Evolutionary conservation across 2,797 vertebrate genomes (phyloP).

Genomic region (Propithecus perrieri): DNA sequence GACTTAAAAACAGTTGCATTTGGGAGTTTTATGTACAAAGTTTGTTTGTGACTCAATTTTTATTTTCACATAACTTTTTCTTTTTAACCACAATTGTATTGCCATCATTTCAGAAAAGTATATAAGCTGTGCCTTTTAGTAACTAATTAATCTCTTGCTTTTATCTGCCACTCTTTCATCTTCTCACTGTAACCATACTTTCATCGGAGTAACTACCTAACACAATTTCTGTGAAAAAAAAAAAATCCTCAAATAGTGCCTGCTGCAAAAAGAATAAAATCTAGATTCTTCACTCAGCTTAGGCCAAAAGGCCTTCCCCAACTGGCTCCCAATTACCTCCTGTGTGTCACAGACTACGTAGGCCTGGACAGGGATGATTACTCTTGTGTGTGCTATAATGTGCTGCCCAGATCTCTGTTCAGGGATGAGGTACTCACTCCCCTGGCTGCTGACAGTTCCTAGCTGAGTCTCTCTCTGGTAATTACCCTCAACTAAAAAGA

Average conservation of each 20-base stretch:
- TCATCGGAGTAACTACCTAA: neutral
- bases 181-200: neutral
- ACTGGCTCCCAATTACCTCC: neutral
- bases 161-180: neutral
- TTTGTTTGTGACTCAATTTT: constrained; percentile 53
- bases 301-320: neutral
- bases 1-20: constrained; percentile 66
- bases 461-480: neutral
- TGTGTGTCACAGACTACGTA: neutral
- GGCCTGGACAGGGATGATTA: neutral
- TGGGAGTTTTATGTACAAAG: constrained; percentile 40
- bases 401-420: neutral
- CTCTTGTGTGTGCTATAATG: neutral
- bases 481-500: neutral
- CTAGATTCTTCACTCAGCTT: neutral
- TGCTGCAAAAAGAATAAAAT: neutral
- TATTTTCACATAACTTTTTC: constrained; percentile 42
- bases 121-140: constrained; percentile 12
- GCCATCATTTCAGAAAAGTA: constrained; percentile 20
- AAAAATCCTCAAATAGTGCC: neutral
- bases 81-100: constrained; percentile 45
- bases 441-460: neutral
- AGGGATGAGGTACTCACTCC: neutral
- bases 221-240: neutral
- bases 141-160: neutral